phyloP scores from a whole-genome alignment of 2,888 invertebrate genomes.

The Chrysolina americana region DNA sequence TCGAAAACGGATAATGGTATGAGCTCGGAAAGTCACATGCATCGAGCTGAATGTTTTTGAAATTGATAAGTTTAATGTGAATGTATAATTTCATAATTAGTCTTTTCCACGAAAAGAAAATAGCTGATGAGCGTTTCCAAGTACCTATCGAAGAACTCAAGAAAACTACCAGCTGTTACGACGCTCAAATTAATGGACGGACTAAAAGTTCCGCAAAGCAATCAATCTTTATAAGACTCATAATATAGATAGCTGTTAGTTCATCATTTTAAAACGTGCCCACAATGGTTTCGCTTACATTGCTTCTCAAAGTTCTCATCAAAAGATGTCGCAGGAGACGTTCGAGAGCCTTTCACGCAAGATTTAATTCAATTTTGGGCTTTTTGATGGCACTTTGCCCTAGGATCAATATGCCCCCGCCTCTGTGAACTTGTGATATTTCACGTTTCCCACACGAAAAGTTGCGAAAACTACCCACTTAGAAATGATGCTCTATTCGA shows the following conservation, averaged over 20 bases:
- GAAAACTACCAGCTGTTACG: neutral
- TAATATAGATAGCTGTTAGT: neutral
- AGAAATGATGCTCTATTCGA: too few species aligned
- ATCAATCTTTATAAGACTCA: conserved; percentile 3
- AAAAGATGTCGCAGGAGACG: conserved; percentile 29
- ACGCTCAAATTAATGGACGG: neutral
- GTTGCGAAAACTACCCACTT: too few species aligned
- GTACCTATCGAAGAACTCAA: neutral
- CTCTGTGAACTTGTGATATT: neutral
- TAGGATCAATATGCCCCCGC: neutral
- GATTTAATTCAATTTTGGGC: conserved; percentile 17
- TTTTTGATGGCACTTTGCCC: neutral
- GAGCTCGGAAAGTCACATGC: too few species aligned
- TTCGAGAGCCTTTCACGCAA: conserved; percentile 35
- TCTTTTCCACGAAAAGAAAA: neutral
- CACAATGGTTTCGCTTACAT: conserved; percentile 31
- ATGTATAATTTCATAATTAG: too few species aligned
- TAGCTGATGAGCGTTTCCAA: neutral
- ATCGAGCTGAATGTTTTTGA: too few species aligned
- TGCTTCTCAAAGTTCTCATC: conserved; percentile 12
- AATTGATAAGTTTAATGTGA: too few species aligned
- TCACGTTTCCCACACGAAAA: too few species aligned
- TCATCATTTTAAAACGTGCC: conserved; percentile 9
- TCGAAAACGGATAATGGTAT: too few species aligned
- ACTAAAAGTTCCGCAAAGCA: neutral